Base-by-base conservation (phyloP, 2,113 vertebrate genomes). In the Brienomyrus longianalis region DNA sequence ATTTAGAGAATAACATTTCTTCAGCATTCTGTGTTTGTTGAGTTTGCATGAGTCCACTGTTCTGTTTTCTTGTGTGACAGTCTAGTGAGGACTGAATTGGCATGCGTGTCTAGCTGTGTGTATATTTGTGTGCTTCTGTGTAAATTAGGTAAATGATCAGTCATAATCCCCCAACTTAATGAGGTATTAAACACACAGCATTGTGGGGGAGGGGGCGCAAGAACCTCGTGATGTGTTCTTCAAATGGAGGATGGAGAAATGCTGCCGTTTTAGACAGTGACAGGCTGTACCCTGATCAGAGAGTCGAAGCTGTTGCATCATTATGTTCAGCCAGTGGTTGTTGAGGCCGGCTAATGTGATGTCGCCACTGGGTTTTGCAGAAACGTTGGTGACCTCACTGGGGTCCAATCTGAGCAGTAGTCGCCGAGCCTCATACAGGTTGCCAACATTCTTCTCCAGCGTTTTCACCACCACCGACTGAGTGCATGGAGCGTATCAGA, bases 391-490 rank as follows among this genome's bases (percentile, higher is more conserved):
- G 48, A 90, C 91, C 89, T 96, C 95, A 52, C 86, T 92, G 90
- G 93, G 92, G 91, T 96, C 95, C 90, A 96, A 91, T 4, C 94
- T 94, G 2, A 97, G 94, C 89, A 97, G 93, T 70, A 94, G 90
- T 59, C 93, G 86, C 10, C 96, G 94, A 86, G 95, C 94, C 90
- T 97, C 94, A 62, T 96, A 96, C 51, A 96, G 92, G 90, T 93
- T 95, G 35, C 89, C 88, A 52, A 96, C 95, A 93, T 96, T 96
- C 48, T 94, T 93, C 90, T 97, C 96, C 92, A 97, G 92, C 89
- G 95, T 95, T 91, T 97, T 97, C 88, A 96, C 95, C 91, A 96
- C 95, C 88, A 95, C 96, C 7, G 96, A 97, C 96, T 97, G 91
- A 89, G 66, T 19, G 17, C 50, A 39, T 54, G 85, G 3, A 11